Conservation (phyloP, 2,797 vertebrate genomes). For the Scolopax rusticola region DNA sequence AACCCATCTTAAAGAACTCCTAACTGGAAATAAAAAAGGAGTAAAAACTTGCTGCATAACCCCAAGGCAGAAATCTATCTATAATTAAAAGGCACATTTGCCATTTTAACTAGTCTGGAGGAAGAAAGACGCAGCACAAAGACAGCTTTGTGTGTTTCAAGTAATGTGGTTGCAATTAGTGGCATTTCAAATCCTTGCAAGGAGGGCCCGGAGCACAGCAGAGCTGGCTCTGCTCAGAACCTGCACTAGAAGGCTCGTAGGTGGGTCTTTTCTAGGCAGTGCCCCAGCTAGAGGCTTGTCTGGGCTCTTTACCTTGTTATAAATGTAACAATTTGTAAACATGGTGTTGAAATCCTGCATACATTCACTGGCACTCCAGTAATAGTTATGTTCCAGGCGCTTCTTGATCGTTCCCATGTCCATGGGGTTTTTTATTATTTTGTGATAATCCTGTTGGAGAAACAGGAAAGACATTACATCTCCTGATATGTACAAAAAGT, state of each 20-base stretch:
- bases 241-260: neutral
- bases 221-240: neutral
- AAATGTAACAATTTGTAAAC: constrained; percentile 99
- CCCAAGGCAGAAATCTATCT: constrained; percentile 23
- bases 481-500: too few relatives aligned
- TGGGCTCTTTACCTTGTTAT: constrained; percentile 90
- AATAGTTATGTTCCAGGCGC: constrained; percentile 94
- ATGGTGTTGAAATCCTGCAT: constrained; percentile 99
- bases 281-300: neutral
- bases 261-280: neutral
- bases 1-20: neutral
- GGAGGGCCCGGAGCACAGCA: rapidly evolving
- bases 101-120: constrained; percentile 36
- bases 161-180: constrained; percentile 42
- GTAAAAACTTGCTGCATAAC: neutral
- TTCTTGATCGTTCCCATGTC: constrained; percentile 98
- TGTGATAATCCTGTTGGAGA: too few relatives aligned
- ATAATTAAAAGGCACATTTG: constrained; percentile 31
- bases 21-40: neutral
- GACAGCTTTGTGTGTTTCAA: constrained; percentile 55
- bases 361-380: constrained; percentile 94
- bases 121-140: constrained; percentile 51
- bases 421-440: constrained; percentile 25
- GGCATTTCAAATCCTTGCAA: constrained; percentile 31
- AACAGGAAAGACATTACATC: too few relatives aligned